Evolutionary conservation across 2,888 invertebrate species (phyloP).

Genomic region (Andrena haemorrhoa): DNA sequence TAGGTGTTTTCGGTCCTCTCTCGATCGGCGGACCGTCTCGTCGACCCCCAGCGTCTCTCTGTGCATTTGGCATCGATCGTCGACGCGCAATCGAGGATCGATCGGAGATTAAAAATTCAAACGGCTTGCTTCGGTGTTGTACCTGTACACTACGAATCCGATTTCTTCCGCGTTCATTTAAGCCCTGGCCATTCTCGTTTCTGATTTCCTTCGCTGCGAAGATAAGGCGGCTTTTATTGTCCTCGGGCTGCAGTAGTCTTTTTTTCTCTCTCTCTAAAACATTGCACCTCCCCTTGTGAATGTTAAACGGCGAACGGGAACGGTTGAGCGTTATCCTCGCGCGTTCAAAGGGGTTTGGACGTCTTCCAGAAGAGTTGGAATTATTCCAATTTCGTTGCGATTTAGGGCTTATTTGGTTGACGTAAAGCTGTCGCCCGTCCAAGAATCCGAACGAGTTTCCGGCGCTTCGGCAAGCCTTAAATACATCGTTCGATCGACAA

Average conservation of each 20-base stretch:
- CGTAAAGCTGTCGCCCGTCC: conserved; percentile 64
- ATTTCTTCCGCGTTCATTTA: too few relatives aligned
- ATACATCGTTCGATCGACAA: conserved; percentile 5
- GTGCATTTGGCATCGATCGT: neutral
- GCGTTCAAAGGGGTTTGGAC: conserved; percentile 71
- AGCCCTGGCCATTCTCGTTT: neutral
- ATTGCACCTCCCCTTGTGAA: conserved; percentile 47
- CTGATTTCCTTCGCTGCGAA: conserved; percentile 9
- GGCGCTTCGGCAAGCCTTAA: conserved; percentile 16
- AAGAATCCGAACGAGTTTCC: conserved; percentile 24
- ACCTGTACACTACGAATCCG: too few relatives aligned
- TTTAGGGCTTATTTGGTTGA: conserved; percentile 66
- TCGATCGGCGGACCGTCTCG: neutral
- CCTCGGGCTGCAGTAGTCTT: neutral
- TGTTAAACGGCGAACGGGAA: conserved; percentile 62
- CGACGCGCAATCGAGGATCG: neutral
- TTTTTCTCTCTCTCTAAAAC: conserved; percentile 25
- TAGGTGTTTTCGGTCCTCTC: conserved; percentile 54
- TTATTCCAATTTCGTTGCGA: conserved; percentile 72
- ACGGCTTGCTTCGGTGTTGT: too few relatives aligned
- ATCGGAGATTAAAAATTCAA: neutral
- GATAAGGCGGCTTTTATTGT: conserved; percentile 39
- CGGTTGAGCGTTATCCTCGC: conserved; percentile 58
- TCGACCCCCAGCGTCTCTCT: neutral
- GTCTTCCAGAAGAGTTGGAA: conserved; percentile 74